phyloP scores from a whole-genome alignment of 2,113 vertebrate species.

The Syngnathus floridae region DNA sequence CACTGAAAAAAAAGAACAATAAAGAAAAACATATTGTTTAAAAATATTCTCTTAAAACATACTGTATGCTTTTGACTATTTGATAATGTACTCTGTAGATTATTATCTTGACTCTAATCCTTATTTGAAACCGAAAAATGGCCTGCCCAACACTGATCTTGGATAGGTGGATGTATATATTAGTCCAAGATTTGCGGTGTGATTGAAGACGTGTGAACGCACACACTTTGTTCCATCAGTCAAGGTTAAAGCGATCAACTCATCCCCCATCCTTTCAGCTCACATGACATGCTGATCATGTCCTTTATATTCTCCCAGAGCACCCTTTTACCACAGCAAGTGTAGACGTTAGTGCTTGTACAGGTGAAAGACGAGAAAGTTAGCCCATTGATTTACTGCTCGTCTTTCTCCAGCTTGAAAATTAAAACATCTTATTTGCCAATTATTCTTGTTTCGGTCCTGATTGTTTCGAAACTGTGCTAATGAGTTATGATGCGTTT shows the following conservation, averaged over 20 bases:
- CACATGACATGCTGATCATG: neutral
- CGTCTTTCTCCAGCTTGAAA: neutral
- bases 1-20: no score
- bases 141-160: no score
- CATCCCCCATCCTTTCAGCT: neutral
- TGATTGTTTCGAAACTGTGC: neutral
- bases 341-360: neutral
- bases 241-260: constrained; percentile 6
- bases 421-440: neutral
- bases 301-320: neutral
- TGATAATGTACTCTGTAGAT: no score
- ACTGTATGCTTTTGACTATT: no score
- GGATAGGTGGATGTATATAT: no score
- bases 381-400: neutral
- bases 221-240: neutral
- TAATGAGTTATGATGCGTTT: neutral
- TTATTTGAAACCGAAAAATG: no score
- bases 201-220: neutral
- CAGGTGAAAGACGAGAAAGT: constrained; percentile 4
- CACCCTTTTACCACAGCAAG: neutral
- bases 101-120: no score
- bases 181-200: no score
- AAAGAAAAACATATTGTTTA: no score
- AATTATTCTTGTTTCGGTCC: neutral
- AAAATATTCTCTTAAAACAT: no score